A percentile compares a stretch with the other conserved stretches of the same genome.
These are phyloP conservation scores for Sinocyclocheilus anshuiensis DNA, from an alignment of 2,113 vertebrate species.

Conservation along the genomic window DNA sequence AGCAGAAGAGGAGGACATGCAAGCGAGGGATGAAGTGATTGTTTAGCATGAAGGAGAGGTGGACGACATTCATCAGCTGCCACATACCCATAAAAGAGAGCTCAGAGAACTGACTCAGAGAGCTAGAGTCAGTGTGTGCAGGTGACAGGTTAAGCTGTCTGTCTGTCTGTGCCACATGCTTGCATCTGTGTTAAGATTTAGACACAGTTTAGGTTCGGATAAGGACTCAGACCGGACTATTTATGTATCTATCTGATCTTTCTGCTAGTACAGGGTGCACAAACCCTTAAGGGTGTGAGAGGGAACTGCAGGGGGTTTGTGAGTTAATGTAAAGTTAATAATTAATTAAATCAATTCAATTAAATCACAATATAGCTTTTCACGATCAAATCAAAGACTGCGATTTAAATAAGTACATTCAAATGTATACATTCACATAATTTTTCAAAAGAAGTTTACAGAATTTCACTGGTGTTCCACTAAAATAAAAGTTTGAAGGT, in stretches of 20 bases:
- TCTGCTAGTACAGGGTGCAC: not conserved
- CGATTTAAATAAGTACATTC: no score
- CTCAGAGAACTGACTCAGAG: not conserved
- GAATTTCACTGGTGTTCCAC: no score
- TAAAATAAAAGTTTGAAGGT: no score
- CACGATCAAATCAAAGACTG: no score
- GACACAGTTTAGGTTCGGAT: not conserved
- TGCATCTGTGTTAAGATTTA: not conserved
- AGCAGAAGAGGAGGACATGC: not conserved
- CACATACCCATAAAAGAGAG: conserved; percentile 8
- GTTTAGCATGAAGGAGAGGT: conserved; percentile 34
- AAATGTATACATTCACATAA: no score
- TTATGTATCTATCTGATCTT: not conserved
- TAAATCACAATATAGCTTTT: no score
- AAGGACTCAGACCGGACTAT: not conserved
- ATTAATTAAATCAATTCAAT: no score
- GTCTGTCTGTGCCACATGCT: not conserved
- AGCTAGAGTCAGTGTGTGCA: not conserved
- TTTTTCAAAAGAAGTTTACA: no score
- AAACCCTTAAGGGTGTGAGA: not conserved
- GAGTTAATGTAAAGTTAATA: no score
- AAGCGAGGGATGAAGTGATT: conserved; percentile 14
- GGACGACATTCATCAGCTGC: conserved; percentile 32
- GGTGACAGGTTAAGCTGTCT: not conserved
- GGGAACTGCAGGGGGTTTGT: no score